phyloP scores from a whole-genome alignment of 2,888 invertebrate genomes.

The Cecidostiba fungosa region DNA sequence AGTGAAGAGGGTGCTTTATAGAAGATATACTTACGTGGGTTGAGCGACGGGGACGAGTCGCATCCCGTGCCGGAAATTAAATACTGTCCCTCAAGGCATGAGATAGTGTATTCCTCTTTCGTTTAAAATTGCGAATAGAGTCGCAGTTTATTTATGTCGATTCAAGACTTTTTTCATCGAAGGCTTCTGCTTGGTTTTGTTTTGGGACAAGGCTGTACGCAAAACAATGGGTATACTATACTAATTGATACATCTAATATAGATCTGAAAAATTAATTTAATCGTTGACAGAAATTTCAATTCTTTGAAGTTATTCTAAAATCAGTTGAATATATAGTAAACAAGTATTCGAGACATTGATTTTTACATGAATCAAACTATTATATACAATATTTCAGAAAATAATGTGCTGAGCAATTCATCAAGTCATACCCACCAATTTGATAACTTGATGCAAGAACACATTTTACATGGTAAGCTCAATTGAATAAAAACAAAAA shows the following conservation, averaged over 20 bases:
- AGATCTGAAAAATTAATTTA: too few species aligned
- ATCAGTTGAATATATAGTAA: neutral
- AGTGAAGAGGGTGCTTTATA: neutral
- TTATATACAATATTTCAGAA: neutral
- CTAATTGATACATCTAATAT: too few species aligned
- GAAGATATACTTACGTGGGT: neutral
- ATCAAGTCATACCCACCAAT: neutral
- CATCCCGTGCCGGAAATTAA: slow-evolving; percentile 73
- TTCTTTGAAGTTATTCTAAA: too few species aligned
- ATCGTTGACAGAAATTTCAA: too few species aligned
- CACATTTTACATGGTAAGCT: neutral
- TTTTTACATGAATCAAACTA: neutral
- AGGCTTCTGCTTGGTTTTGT: neutral
- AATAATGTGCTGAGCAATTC: neutral
- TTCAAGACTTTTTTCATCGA: neutral
- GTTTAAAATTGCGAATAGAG: neutral
- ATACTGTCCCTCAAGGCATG: slow-evolving; percentile 65
- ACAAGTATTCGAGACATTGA: too few species aligned
- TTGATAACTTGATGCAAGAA: neutral
- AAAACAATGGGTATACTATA: neutral
- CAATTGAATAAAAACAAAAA: neutral
- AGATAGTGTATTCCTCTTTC: neutral
- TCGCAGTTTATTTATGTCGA: neutral
- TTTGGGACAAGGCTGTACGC: neutral
- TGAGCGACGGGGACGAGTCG: slow-evolving; percentile 67